phyloP scores from a whole-genome alignment of 2,797 vertebrate genomes.

The Peromyscus nudipes region DNA sequence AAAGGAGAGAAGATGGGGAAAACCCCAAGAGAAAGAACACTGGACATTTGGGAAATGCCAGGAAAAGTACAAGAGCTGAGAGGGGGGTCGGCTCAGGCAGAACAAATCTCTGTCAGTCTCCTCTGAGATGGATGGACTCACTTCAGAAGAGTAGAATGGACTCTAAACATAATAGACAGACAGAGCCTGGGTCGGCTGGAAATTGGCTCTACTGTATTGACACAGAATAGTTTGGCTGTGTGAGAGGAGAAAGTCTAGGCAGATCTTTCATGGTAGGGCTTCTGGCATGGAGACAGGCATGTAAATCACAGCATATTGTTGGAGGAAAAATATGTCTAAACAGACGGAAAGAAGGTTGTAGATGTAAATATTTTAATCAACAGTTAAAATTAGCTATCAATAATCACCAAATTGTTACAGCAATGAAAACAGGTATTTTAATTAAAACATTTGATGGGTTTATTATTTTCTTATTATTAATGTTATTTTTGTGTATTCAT shows the following conservation, averaged over 20 bases:
- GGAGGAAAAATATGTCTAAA: neutral
- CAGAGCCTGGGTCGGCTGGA: neutral
- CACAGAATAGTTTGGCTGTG: neutral
- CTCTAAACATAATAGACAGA: neutral
- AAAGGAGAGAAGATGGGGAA: neutral
- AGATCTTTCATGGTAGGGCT: neutral
- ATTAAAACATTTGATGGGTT: neutral
- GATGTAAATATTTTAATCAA: neutral
- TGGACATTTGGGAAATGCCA: constrained; percentile 54
- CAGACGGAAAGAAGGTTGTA: neutral
- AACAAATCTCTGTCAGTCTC: neutral
- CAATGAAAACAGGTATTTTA: neutral
- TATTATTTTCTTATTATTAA: neutral
- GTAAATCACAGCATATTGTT: neutral
- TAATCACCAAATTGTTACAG: neutral
- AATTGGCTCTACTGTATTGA: fast-evolving
- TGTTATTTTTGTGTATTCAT: neutral
- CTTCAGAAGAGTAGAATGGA: neutral
- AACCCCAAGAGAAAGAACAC: neutral
- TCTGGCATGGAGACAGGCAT: fast-evolving
- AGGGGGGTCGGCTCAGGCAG: fast-evolving
- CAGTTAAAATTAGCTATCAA: neutral
- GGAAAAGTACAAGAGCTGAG: neutral
- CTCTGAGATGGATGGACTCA: fast-evolving
- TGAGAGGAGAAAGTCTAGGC: neutral